A percentile compares a stretch with the other conserved stretches of the same genome.
Conservation (phyloP, 2,797 vertebrate genomes). For the Trachurus trachurus region DNA sequence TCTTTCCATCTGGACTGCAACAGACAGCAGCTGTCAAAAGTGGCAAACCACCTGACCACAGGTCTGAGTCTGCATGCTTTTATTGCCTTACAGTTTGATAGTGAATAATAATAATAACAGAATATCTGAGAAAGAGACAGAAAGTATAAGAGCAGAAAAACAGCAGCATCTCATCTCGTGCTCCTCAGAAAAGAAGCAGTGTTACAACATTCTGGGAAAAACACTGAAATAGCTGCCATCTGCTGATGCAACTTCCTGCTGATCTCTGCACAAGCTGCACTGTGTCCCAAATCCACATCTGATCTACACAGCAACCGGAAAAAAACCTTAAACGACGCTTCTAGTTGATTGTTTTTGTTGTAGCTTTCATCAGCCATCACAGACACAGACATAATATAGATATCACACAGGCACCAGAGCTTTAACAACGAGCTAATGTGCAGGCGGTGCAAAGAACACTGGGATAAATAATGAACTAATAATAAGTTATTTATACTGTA, state of each 20-base stretch:
- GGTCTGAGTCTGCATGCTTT: too few relatives aligned
- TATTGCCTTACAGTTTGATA: too few relatives aligned
- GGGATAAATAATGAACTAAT: too few relatives aligned
- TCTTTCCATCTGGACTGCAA: not conserved
- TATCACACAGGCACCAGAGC: not conserved
- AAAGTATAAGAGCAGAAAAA: not conserved
- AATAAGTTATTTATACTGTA: not conserved
- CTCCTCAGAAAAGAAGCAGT: constrained; percentile 29
- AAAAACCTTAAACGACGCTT: too few relatives aligned
- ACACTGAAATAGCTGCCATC: constrained; percentile 39
- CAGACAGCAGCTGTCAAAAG: too few relatives aligned
- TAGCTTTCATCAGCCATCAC: too few relatives aligned
- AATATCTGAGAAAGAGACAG: not conserved
- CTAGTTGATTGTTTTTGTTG: too few relatives aligned
- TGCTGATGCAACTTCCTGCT: constrained; percentile 61
- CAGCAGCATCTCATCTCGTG: not conserved
- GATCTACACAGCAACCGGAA: too few relatives aligned
- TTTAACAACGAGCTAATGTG: not conserved
- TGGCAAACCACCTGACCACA: not conserved
- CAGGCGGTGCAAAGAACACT: not conserved
- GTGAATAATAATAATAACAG: too few relatives aligned
- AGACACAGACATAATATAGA: not conserved
- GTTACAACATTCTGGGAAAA: constrained; percentile 53
- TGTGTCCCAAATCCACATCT: constrained; percentile 7
- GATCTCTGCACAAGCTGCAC: constrained; percentile 46